These are phyloP conservation scores for Oreonectes daqikongensis DNA, from an alignment of 2,797 vertebrate genomes.

Conservation along the genomic window DNA sequence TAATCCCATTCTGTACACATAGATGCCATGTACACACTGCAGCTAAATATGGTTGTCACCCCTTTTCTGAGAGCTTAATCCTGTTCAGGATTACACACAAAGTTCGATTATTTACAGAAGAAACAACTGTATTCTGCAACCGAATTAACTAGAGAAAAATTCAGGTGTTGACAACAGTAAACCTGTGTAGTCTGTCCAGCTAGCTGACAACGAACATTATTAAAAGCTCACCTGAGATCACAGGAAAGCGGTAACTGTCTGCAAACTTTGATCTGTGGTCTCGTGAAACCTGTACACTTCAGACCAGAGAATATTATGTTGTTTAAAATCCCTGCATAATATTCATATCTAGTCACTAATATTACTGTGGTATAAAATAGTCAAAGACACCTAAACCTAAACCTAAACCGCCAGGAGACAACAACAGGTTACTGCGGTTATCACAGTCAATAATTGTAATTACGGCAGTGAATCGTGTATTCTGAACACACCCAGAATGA, in stretches of 20 bases:
- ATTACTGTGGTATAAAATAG: no score
- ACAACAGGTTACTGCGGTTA: not conserved
- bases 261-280: no score
- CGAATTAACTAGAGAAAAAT: not conserved
- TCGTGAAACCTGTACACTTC: not conserved
- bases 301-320: not conserved
- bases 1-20: slow-evolving; percentile 15
- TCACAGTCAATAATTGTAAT: not conserved
- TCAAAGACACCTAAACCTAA: no score
- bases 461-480: not conserved
- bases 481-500: not conserved
- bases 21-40: not conserved
- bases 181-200: not conserved
- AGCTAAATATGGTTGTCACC: not conserved
- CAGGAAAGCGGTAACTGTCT: not conserved
- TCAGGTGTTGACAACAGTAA: not conserved
- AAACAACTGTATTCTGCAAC: not conserved
- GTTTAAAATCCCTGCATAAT: no score
- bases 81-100: not conserved
- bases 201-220: not conserved
- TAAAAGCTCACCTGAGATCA: not conserved
- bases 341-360: no score
- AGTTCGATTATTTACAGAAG: not conserved
- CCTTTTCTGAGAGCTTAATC: not conserved
- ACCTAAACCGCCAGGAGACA: not conserved